Evolutionary conservation across 2,113 vertebrate genomes (phyloP), one percentile per base, ranked within the genome.

Genomic region (Phaetusa simplex): DNA sequence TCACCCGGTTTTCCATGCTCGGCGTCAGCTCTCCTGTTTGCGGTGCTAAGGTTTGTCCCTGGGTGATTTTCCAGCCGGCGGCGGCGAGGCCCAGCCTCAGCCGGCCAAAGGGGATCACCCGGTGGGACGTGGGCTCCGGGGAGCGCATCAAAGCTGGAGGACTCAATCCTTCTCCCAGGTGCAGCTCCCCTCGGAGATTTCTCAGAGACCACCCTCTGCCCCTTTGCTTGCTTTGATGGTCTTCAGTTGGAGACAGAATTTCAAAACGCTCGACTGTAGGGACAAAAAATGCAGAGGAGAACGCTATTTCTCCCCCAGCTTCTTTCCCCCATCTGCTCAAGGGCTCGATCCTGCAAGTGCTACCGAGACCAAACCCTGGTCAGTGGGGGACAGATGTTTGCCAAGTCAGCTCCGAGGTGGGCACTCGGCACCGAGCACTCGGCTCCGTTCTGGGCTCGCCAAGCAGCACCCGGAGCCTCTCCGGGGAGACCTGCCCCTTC

Each of bases 1-100:
- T 52, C 50, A 17, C 53, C 78, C 36, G 0, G 0, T 21, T 85
- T 29, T 26, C 62, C 13, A 1, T 0, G 0, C 30, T 76, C 16
- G 0, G 55, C 12, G 14, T 29, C 55, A 0, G 0, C 14, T 72
- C n/a, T 69, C 42, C 52, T 26, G 11, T 13, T 74, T 50, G 45
- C 1, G 3, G 32, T 21, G 38, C 36, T 32, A 12, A 50, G 70
- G 38, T 34, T 86, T 2, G 2, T 6, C 73, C 20, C 8, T 4
- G 11, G 40, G 40, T 14, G 42, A 4, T 22, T 67, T 70, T 74
- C 40, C 47, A 58, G 45, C n/a, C 22, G 8, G 21, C 77, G 45
- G 67, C 6, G 4, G 36, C 2, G 7, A 73, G 52, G n/a, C 19
- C 76, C 26, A 43, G 53, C 19, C 34, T 34, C 49, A 47, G 40